These are phyloP conservation scores for Corythaeola cristata DNA, from an alignment of 2,113 vertebrate genomes.

Conservation along the genomic window DNA sequence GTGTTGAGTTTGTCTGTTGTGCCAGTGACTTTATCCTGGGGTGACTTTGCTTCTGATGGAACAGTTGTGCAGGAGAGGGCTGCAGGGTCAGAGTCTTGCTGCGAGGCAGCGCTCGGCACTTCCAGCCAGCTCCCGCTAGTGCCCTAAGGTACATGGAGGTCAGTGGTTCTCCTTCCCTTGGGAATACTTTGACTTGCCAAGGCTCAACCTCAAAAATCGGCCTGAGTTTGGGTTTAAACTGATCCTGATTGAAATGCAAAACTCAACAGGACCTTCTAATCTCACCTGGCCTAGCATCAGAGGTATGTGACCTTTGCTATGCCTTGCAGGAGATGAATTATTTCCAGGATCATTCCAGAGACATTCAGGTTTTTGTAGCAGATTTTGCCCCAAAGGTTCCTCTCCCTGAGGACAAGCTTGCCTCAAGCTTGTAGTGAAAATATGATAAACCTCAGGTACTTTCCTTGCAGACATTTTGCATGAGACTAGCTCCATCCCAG, in stretches of 20 bases:
- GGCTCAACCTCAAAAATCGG: background rate
- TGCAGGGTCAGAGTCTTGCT: background rate
- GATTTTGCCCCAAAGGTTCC: background rate
- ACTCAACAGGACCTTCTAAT: background rate
- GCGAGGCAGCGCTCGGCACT: rapidly evolving
- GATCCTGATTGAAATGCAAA: background rate
- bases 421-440: background rate
- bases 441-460: background rate
- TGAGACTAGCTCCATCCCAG: constrained; percentile 5
- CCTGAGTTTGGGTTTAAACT: background rate
- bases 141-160: background rate
- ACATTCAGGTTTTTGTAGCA: background rate
- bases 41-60: background rate
- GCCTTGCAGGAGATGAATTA: background rate
- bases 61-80: rapidly evolving
- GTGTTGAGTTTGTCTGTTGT: background rate
- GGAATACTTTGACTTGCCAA: background rate
- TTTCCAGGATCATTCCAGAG: background rate
- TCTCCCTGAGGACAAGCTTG: background rate
- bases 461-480: constrained; percentile 12
- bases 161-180: background rate
- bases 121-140: background rate
- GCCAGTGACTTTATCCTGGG: background rate
- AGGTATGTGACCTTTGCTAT: background rate
- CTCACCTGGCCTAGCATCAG: background rate